Base-by-base conservation (phyloP, 2,797 vertebrate genomes). In the Thamnophis elegans region DNA sequence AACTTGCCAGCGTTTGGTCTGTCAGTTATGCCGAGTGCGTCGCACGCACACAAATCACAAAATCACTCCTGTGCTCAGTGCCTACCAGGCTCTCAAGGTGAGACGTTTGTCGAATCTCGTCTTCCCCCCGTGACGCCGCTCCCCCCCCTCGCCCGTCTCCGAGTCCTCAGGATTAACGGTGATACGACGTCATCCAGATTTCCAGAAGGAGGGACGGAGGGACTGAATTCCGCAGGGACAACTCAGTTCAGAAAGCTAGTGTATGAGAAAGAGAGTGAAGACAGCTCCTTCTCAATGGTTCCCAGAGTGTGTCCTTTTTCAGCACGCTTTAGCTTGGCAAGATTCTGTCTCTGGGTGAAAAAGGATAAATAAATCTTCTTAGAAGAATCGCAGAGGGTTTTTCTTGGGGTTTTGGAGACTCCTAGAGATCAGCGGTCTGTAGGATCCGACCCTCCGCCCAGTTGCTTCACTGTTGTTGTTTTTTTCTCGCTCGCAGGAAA, bases 71-170 rank as follows among this genome's bases (percentile, higher is more conserved):
- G 98, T 99, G 90, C 98, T 98, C 94, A 98, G 98, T 62, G 99
- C 99, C 93, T 99, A 98, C 97, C 99, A 99, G 97, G 98, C 98
- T 56, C 98, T 99, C 58, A 99, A 99, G 98, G 99, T 99, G 95
- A 90, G 96, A 53, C 0, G 1, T 51, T 55, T 47, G 4, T 1
- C 11, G 10, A 54, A n/a, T 4, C 13, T 12, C 13, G 2, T 26
- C 6, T 10, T 11, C 1, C 0, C 7, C 1, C 0, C 4, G 11
- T 1, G 0, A 7, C n/a, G n/a, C n/a, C 1, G 0, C 4, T 25
- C 3, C 42, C 3, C 42, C 42, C 42, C 42, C 42, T n/a, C n/a
- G n/a, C 8, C 16, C 22, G 0, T 26, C 14, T 22, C 62, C 14
- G 6, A 32, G 28, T 32, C 68, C n/a, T n/a, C n/a, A n/a, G n/a